A percentile compares a stretch with the other conserved stretches of the same genome.
These are phyloP conservation scores for Enteromius thamalakanensis DNA, from an alignment of 2,797 vertebrate species.

Conservation along the genomic window DNA sequence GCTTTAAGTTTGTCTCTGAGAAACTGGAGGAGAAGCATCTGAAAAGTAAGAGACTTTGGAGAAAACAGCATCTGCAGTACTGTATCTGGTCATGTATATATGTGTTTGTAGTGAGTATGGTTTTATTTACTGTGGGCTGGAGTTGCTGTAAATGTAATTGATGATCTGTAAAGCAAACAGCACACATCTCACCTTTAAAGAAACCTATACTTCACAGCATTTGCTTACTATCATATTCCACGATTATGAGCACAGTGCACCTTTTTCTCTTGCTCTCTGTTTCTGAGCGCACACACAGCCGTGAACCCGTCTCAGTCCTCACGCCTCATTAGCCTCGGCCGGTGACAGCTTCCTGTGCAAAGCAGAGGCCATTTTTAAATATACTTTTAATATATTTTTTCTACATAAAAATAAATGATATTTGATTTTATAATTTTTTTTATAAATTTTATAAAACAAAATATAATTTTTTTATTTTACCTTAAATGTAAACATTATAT, in stretches of 20 bases:
- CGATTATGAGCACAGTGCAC: slow-evolving; percentile 9
- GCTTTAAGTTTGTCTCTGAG: not conserved
- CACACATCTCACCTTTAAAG: slow-evolving; percentile 11
- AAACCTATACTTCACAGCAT: not conserved
- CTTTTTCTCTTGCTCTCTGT: slow-evolving; percentile 1
- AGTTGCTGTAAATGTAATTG: slow-evolving; percentile 3
- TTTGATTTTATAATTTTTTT: no score
- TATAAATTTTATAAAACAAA: no score
- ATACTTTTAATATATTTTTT: no score
- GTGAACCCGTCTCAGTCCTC: slow-evolving; percentile 11
- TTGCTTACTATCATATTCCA: slow-evolving; percentile 15
- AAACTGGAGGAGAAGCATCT: not conserved
- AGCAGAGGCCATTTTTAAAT: not conserved
- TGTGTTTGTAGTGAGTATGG: not conserved
- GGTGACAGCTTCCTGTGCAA: slow-evolving; percentile 43
- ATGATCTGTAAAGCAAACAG: not conserved
- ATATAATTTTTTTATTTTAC: no score
- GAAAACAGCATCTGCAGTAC: not conserved
- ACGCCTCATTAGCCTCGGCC: slow-evolving; percentile 26
- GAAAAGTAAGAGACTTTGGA: not conserved
- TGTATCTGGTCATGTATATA: not conserved
- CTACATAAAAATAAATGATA: no score
- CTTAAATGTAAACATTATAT: no score
- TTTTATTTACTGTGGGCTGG: not conserved
- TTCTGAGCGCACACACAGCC: slow-evolving; percentile 16